Percentiles rank a stretch among this genome's conserved stretches.
Evolutionary conservation across 2,888 invertebrate species (phyloP).

Genomic region (Carterocephalus palaemon): DNA sequence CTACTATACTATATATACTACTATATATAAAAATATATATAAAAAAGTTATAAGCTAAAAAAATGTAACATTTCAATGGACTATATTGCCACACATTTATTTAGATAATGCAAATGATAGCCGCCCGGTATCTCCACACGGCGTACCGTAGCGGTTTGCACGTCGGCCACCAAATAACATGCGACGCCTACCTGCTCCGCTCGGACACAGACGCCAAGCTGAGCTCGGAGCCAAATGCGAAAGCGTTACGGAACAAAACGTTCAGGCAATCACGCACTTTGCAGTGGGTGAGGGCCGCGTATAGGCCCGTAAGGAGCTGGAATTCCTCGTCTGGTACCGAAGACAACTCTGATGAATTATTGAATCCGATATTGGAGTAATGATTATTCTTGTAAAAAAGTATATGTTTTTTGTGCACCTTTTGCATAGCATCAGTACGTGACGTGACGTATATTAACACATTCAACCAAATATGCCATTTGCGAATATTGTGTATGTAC

Average conservation of each 20-base stretch:
- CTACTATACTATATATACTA: no score
- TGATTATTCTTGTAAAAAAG: slow-evolving; percentile 40
- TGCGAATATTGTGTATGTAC: no score
- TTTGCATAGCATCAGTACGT: no score
- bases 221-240: slow-evolving; percentile 36
- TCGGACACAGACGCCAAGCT: slow-evolving; percentile 52
- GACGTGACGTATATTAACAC: no score
- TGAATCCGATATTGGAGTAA: slow-evolving; percentile 66
- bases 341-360: slow-evolving; percentile 56
- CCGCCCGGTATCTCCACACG: slow-evolving; percentile 67
- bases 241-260: slow-evolving; percentile 46
- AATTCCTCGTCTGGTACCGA: slow-evolving; percentile 54
- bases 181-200: slow-evolving; percentile 62
- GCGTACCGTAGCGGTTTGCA: slow-evolving; percentile 66
- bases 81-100: no score
- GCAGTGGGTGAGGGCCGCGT: slow-evolving; percentile 60
- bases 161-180: slow-evolving; percentile 58
- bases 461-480: no score
- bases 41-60: no score
- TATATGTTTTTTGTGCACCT: slow-evolving; percentile 12
- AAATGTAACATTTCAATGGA: no score
- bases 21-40: no score
- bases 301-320: slow-evolving; percentile 38
- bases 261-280: slow-evolving; percentile 49
- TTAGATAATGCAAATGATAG: slow-evolving; percentile 64